Conservation (phyloP, 2,797 vertebrate genomes). For the Cyclura pinguis region DNA sequence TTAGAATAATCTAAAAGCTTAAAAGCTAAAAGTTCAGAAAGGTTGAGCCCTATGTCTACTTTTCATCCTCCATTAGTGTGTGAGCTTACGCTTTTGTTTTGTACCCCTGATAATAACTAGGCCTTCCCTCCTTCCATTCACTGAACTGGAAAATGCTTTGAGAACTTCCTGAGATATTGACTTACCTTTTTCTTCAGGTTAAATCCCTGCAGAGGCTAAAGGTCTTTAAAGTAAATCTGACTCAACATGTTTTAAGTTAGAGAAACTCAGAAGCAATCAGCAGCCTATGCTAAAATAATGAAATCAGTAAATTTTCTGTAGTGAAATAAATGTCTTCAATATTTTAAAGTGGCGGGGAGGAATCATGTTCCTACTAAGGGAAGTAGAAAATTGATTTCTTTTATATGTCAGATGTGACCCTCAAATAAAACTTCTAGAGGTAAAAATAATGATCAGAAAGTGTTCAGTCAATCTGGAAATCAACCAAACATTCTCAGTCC, state of each 20-base stretch:
- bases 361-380: constrained; percentile 1
- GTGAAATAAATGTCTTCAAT: constrained; percentile 22
- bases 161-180: constrained; percentile 31
- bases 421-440: not conserved
- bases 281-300: constrained; percentile 30
- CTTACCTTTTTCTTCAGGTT: constrained; percentile 26
- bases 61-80: constrained; percentile 8
- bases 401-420: constrained; percentile 35
- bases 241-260: constrained; percentile 32
- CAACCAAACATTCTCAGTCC: not conserved
- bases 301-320: constrained; percentile 48
- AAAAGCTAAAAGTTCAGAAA: not conserved
- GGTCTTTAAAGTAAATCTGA: constrained; percentile 34
- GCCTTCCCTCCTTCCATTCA: not conserved
- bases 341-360: constrained; percentile 30
- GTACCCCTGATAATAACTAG: not conserved
- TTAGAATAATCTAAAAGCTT: not conserved
- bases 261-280: constrained; percentile 16
- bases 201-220: constrained; percentile 28
- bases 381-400: constrained; percentile 35
- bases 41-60: not conserved
- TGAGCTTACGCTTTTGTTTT: not conserved
- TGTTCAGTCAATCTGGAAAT: not conserved
- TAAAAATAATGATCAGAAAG: not conserved
- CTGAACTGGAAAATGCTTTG: constrained; percentile 30